Base-by-base conservation (phyloP, 1,140 invertebrate genomes). In the Fopius arisanus region DNA sequence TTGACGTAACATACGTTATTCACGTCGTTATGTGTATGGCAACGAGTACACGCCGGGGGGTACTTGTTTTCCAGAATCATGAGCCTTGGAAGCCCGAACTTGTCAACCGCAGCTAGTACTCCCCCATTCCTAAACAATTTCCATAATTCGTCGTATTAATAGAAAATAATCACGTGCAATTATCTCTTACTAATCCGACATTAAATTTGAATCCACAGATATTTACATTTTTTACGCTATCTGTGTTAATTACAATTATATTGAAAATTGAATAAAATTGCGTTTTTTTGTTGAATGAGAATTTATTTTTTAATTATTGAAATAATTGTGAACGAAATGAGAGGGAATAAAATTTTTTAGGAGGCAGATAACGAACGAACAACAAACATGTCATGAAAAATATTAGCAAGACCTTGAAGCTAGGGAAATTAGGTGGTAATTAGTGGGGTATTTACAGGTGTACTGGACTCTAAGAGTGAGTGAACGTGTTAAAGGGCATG, bases 341-440 rank as follows among this genome's bases (percentile, higher is more conserved):
- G n/a, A n/a, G n/a, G n/a, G n/a, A n/a, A n/a, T n/a, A n/a, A n/a
- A n/a, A n/a, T n/a, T n/a, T n/a, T n/a, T n/a, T n/a, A n/a, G n/a
- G n/a, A n/a, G n/a, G n/a, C n/a, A n/a, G n/a, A n/a, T n/a, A n/a
- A n/a, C n/a, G n/a, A n/a, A n/a, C n/a, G n/a, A n/a, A n/a, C n/a
- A n/a, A n/a, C 33, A 37, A 37, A 37, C 33, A 37, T 37, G 33
- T 6, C n/a, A n/a, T n/a, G 16, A 48, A 5, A 48, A 26, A 29
- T 48, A 43, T 69, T 69, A 4, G 67, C 14, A 19, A 40, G 29
- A 6, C 26, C 29, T 26, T 51, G 43, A 29, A 31, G 19, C 26
- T 37, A 6, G 28, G 67, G 65, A 75, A 78, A 82, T 80, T 82
- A 82, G 78, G 79, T 77, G 77, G 78, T 74, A 81, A 82, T 83